phyloP scores from a whole-genome alignment of 2,888 invertebrate species.

The Diachrysia chrysitis region DNA sequence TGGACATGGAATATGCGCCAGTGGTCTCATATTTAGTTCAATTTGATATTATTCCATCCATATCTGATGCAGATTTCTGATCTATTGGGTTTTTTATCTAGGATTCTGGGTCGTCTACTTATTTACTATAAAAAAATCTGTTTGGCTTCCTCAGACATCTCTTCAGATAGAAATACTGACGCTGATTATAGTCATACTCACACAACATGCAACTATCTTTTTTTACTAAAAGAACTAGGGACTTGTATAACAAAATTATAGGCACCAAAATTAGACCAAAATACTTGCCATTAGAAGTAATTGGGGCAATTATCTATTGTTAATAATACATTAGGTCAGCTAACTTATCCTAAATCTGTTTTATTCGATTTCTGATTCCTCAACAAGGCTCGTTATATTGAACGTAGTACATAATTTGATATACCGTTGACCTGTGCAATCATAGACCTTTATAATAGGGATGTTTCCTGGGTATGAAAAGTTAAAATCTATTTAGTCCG shows the following conservation, averaged over 20 bases:
- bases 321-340: neutral
- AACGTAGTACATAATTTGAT: conserved; percentile 48
- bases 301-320: neutral
- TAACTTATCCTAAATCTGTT: conserved; percentile 15
- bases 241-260: too few relatives aligned
- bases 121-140: neutral
- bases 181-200: neutral
- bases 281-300: neutral
- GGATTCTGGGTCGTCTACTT: neutral
- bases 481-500: too few relatives aligned
- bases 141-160: neutral
- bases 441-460: conserved; percentile 38
- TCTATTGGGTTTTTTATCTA: neutral
- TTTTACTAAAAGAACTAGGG: neutral
- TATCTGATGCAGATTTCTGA: neutral
- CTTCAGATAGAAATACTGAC: neutral
- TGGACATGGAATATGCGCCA: neutral
- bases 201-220: neutral
- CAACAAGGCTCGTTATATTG: conserved; percentile 30
- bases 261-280: neutral
- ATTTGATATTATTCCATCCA: neutral
- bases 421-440: conserved; percentile 53
- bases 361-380: conserved; percentile 15
- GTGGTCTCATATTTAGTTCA: neutral
- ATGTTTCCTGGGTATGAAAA: too few relatives aligned